Evolutionary conservation across 2,113 vertebrate species (phyloP).

Genomic region (Sylvia atricapilla): DNA sequence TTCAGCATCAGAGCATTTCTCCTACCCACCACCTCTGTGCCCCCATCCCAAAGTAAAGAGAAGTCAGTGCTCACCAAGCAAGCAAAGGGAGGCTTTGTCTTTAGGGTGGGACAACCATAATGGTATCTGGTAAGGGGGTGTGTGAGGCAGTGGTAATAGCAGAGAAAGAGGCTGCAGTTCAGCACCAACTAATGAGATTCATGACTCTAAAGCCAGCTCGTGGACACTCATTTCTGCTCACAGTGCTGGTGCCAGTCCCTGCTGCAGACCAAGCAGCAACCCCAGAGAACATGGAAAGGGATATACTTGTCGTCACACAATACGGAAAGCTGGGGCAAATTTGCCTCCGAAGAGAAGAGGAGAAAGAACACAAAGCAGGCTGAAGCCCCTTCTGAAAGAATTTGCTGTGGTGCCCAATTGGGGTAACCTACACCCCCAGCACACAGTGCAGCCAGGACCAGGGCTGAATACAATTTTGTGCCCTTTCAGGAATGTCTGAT

Average conservation of each 20-base stretch:
- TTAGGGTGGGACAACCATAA: neutral
- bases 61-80: neutral
- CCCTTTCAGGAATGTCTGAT: neutral
- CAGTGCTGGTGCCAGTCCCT: neutral
- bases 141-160: neutral
- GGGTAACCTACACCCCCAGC: neutral
- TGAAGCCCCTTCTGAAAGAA: neutral
- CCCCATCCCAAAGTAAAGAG: neutral
- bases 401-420: neutral
- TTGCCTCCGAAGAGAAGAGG: neutral
- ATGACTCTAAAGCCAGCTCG: neutral
- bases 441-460: neutral
- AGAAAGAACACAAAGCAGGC: neutral
- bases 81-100: neutral
- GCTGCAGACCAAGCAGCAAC: neutral
- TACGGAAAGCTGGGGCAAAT: neutral
- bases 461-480: fast-evolving
- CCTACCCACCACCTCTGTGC: neutral
- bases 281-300: neutral
- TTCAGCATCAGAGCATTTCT: neutral
- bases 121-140: neutral
- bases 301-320: neutral
- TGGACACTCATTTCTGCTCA: fast-evolving
- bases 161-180: neutral
- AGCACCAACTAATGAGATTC: fast-evolving